Evolutionary conservation across 2,888 invertebrate genomes (phyloP).

Genomic region (Cetonia aurata): DNA sequence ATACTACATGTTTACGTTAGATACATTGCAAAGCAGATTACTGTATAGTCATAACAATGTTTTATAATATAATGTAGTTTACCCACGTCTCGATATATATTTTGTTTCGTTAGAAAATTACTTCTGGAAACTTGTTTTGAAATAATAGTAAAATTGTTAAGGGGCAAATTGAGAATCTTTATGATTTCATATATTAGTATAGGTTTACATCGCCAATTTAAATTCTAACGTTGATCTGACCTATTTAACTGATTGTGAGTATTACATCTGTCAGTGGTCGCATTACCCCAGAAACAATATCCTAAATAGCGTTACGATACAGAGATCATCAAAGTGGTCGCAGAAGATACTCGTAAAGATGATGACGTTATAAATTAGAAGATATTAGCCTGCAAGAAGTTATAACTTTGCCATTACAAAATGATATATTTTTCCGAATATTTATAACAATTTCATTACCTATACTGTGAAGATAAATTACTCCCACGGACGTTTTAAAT

Average conservation of each 20-base stretch:
- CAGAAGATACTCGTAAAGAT: constrained; percentile 7
- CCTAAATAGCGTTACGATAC: constrained; percentile 19
- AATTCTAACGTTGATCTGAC: constrained; percentile 25
- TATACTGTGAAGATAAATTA: constrained; percentile 24
- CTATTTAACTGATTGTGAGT: constrained; percentile 8
- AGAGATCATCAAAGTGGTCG: constrained; percentile 9
- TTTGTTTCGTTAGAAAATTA: no score
- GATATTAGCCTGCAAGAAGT: constrained; percentile 8
- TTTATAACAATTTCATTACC: constrained; percentile 11
- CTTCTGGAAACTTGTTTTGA: no score
- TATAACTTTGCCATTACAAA: constrained; percentile 14
- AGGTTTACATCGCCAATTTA: constrained; percentile 7
- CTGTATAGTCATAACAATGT: no score
- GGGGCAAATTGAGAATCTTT: no score
- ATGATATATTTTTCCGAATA: constrained; percentile 15
- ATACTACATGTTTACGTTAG: no score
- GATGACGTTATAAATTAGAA: constrained; percentile 24
- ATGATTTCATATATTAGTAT: background rate
- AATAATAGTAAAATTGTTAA: no score
- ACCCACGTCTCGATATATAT: no score
- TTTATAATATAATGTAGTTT: no score
- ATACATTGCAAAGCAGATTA: no score
- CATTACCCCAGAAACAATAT: constrained; percentile 42
- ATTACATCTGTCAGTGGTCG: constrained; percentile 37
- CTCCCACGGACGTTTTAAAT: constrained; percentile 17